Conservation (phyloP, 2,797 vertebrate genomes). For the Sebastes cheni region DNA sequence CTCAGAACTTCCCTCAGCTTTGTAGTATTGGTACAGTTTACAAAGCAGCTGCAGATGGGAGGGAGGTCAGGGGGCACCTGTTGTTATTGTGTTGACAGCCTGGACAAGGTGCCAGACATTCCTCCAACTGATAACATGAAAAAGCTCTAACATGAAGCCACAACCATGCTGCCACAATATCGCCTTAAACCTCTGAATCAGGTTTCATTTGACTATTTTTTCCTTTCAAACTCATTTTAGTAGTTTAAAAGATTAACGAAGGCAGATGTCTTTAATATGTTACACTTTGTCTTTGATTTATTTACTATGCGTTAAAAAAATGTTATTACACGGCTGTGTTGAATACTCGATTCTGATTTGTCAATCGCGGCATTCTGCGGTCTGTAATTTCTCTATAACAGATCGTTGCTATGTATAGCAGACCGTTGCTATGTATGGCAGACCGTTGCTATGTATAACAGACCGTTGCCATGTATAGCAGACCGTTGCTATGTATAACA, state of each 20-base stretch:
- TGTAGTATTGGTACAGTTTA: background rate
- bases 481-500: no score
- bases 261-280: background rate
- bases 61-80: conserved; percentile 46
- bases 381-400: no score
- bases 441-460: no score
- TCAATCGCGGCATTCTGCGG: no score
- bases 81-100: conserved; percentile 52
- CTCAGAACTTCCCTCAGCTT: background rate
- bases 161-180: background rate
- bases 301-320: background rate
- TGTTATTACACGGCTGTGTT: no score
- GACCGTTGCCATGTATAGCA: no score
- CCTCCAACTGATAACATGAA: conserved; percentile 41
- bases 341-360: no score
- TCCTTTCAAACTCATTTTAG: background rate
- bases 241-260: background rate
- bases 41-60: conserved; percentile 61
- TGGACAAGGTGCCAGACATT: conserved; percentile 56
- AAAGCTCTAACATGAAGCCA: background rate
- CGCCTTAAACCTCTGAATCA: background rate
- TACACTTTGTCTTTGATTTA: background rate
- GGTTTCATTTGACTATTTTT: background rate
- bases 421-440: no score
- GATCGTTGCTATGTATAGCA: no score